phyloP scores from a whole-genome alignment of 1,140 invertebrate genomes.

The Battus philenor region DNA sequence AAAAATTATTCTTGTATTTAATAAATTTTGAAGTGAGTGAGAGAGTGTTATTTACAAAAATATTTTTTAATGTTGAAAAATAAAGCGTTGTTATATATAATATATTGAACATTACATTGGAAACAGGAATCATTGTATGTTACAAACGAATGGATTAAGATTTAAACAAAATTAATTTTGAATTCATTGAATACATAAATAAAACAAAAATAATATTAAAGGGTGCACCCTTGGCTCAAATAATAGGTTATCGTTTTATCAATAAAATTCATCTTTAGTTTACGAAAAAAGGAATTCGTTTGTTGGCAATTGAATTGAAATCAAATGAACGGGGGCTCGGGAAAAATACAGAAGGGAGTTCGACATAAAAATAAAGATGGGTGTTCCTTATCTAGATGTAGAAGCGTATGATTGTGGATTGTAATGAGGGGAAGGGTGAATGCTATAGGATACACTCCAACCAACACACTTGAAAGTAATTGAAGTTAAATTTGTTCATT shows the following conservation, averaged over 20 bases:
- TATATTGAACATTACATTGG: too few species aligned
- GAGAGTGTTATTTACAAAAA: too few species aligned
- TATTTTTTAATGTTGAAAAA: too few species aligned
- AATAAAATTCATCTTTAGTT: constrained; percentile 50
- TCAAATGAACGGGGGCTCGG: constrained; percentile 56
- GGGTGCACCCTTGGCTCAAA: constrained; percentile 51
- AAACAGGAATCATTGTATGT: too few species aligned
- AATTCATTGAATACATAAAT: too few species aligned
- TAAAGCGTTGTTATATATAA: too few species aligned
- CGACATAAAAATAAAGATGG: constrained; percentile 61
- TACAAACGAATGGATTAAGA: too few species aligned
- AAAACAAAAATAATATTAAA: constrained; percentile 24
- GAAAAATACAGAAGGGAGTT: constrained; percentile 46
- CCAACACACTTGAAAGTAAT: constrained; percentile 69
- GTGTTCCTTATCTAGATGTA: constrained; percentile 67
- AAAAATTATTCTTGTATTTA: too few species aligned
- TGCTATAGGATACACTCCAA: constrained; percentile 61
- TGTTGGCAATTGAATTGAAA: constrained; percentile 62
- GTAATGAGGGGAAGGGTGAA: constrained; percentile 66
- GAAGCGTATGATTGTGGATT: constrained; percentile 63
- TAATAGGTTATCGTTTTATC: constrained; percentile 55
- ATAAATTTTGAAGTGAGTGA: too few species aligned
- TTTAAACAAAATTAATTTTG: too few species aligned
- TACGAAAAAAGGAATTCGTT: constrained; percentile 63
- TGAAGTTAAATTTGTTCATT: constrained; percentile 73